phyloP scores from a whole-genome alignment of 2,113 vertebrate genomes.

The Coptodon rendalli region DNA sequence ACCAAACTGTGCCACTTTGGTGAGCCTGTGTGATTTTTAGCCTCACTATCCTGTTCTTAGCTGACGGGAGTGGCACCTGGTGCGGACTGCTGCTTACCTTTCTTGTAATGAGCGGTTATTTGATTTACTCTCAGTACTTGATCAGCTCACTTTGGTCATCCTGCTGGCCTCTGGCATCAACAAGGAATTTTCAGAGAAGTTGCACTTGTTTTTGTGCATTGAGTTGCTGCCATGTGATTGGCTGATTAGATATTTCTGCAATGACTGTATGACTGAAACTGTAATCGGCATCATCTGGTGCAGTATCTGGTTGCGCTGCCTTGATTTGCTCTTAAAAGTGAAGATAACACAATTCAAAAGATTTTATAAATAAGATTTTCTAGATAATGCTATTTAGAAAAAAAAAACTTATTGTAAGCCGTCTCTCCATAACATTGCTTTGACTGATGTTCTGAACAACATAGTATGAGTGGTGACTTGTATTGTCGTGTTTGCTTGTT shows the following conservation, averaged over 20 bases:
- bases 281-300: not conserved
- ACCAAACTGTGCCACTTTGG: not conserved
- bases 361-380: not conserved
- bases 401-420: accelerated
- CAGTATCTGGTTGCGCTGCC: not conserved
- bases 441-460: not conserved
- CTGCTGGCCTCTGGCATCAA: not conserved
- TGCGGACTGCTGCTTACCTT: not conserved
- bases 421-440: not conserved
- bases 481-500: not conserved
- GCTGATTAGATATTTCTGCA: not conserved
- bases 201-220: not conserved
- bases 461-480: not conserved
- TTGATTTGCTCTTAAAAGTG: not conserved
- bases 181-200: not conserved
- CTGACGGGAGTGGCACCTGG: not conserved
- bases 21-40: accelerated
- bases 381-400: not conserved
- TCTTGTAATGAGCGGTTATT: not conserved
- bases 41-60: not conserved
- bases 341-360: not conserved
- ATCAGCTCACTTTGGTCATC: not conserved
- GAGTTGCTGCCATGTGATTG: not conserved
- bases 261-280: not conserved
- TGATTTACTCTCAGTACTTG: not conserved